A percentile compares a stretch with the other conserved stretches of the same genome.
Evolutionary conservation across 64 coral and sea anemone species (phyloP).

Genomic region (Platygyra sinensis): DNA sequence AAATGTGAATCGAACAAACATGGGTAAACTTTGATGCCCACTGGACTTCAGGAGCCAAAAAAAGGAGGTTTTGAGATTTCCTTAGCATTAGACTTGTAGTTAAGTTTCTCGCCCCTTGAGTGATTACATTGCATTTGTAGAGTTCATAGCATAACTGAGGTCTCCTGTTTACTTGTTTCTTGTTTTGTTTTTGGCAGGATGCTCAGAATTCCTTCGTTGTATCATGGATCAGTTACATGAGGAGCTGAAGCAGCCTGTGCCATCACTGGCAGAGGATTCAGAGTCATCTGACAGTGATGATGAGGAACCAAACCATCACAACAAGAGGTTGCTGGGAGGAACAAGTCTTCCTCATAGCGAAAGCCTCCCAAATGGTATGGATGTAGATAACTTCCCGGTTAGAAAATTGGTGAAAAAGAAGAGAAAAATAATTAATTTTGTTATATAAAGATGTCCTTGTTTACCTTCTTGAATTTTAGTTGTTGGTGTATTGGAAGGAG

Average conservation of each 20-base stretch:
- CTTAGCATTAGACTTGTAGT: no score
- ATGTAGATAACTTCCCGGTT: not conserved
- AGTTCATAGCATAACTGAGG: not conserved
- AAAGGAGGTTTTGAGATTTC: no score
- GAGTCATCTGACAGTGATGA: constrained; percentile 41
- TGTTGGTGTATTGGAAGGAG: no score
- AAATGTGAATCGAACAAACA: no score
- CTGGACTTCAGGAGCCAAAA: no score
- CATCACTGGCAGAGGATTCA: constrained; percentile 25
- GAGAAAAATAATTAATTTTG: no score
- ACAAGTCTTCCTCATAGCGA: constrained; percentile 21
- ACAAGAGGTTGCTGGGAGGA: constrained; percentile 86
- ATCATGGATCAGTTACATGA: constrained; percentile 99
- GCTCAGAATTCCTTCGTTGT: constrained; percentile 95
- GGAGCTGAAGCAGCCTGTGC: constrained; percentile 89
- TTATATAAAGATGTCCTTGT: no score
- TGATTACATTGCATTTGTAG: not conserved
- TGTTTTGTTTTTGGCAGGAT: constrained; percentile 63
- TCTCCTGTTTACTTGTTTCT: not conserved
- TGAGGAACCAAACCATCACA: constrained; percentile 69
- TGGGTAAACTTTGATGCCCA: no score
- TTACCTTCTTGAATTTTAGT: no score
- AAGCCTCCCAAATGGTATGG: constrained; percentile 17
- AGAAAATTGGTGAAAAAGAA: no score
- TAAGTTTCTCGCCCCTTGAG: no score